Conservation (phyloP, 2,113 vertebrate genomes). For the Brachirus orientalis region DNA sequence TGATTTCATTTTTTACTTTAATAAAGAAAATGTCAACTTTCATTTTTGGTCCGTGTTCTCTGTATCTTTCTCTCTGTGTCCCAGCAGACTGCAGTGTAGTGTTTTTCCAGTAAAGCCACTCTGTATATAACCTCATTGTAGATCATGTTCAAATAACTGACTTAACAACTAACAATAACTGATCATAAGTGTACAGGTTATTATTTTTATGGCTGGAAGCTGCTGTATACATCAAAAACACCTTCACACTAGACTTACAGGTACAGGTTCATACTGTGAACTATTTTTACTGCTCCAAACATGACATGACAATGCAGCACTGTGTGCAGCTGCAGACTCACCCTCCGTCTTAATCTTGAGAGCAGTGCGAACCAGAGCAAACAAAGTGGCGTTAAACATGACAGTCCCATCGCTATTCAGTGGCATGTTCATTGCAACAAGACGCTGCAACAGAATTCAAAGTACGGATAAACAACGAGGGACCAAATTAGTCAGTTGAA, state of each 20-base stretch:
- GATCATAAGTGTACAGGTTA: background rate
- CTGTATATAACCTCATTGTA: no score
- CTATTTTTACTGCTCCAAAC: no score
- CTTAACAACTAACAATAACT: background rate
- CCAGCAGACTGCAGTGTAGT: no score
- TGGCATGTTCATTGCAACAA: constrained; percentile 99
- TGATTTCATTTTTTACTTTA: no score
- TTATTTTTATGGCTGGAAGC: background rate
- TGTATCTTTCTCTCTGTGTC: no score
- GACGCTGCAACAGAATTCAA: constrained; percentile 82
- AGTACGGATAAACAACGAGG: background rate
- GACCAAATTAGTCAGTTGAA: background rate
- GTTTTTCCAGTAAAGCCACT: no score
- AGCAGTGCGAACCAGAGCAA: constrained; percentile 96
- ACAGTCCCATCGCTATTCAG: constrained; percentile 98
- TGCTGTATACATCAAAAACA: background rate
- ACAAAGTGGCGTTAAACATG: constrained; percentile 98
- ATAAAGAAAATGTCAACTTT: no score
- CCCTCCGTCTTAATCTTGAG: constrained; percentile 99
- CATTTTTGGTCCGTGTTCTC: no score
- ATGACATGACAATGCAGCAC: no score
- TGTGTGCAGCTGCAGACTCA: constrained; percentile 64
- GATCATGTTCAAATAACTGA: no score
- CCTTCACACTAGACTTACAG: no score
- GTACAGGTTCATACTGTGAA: no score